A percentile compares a stretch with the other conserved stretches of the same genome.
Conservation (phyloP, 1,140 invertebrate species). For the Epicauta chinensis region DNA sequence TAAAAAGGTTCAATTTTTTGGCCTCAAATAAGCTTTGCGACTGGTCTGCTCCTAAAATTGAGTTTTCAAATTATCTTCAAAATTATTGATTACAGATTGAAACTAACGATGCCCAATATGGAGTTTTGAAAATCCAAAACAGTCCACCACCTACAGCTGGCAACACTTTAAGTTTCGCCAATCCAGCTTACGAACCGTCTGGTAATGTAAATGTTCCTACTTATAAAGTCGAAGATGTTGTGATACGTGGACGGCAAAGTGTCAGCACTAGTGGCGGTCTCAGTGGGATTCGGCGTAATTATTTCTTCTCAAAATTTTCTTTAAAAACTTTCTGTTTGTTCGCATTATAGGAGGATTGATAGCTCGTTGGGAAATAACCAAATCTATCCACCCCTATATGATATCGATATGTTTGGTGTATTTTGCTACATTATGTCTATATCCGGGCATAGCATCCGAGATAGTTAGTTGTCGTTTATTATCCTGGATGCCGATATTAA, state of each 20-base stretch:
- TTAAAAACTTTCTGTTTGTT: constrained; percentile 6
- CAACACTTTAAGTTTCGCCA: constrained; percentile 64
- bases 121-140: constrained; percentile 54
- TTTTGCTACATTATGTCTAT: constrained; percentile 80
- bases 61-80: neutral
- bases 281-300: constrained; percentile 4
- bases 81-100: constrained; percentile 41
- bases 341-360: constrained; percentile 55
- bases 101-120: constrained; percentile 53
- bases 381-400: constrained; percentile 84
- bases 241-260: constrained; percentile 55
- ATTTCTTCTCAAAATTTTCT: neutral
- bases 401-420: constrained; percentile 78
- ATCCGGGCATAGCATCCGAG: constrained; percentile 85
- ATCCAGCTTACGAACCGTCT: constrained; percentile 70
- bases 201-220: constrained; percentile 56
- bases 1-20: no score
- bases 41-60: no score
- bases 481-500: constrained; percentile 84
- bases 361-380: constrained; percentile 67
- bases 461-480: constrained; percentile 74
- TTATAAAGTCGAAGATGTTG: constrained; percentile 78
- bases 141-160: constrained; percentile 40
- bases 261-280: constrained; percentile 33
- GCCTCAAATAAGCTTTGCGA: no score